phyloP scores from a whole-genome alignment of 1,140 invertebrate species.

The Antheraea pernyi region DNA sequence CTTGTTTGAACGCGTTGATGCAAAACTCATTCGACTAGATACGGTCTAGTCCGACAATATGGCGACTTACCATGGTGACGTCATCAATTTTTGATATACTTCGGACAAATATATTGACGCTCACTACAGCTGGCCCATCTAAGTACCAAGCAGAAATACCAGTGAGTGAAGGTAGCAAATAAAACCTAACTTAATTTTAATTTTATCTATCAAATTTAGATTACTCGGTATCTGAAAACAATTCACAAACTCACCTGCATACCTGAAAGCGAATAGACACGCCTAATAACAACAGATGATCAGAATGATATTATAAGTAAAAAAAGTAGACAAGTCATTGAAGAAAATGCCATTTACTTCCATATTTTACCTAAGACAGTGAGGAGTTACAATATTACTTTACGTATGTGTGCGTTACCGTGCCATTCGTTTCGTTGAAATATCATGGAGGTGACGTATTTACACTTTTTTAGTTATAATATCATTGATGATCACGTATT shows the following conservation, averaged over 20 bases:
- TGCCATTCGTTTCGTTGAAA: no score
- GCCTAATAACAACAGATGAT: slow-evolving; percentile 6
- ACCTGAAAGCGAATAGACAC: background rate
- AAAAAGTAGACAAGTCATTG: no score
- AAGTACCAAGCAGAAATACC: slow-evolving; percentile 79
- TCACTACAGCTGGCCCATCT: slow-evolving; percentile 94
- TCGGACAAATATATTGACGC: slow-evolving; percentile 98
- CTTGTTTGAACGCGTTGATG: slow-evolving; percentile 53
- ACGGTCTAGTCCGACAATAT: slow-evolving; percentile 55
- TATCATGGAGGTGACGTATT: background rate
- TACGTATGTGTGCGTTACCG: no score
- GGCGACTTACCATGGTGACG: slow-evolving; percentile 96
- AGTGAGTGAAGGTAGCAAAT: slow-evolving; percentile 52
- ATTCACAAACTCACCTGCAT: background rate
- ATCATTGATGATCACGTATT: no score
- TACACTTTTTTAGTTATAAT: no score
- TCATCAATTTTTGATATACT: slow-evolving; percentile 99
- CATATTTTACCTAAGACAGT: no score
- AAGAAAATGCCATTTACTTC: no score
- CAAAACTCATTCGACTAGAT: slow-evolving; percentile 51
- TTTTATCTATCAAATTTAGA: background rate
- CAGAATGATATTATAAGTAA: background rate
- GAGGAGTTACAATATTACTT: no score
- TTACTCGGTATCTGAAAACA: background rate
- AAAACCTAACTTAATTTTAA: slow-evolving; percentile 44